Base-by-base conservation (phyloP, 2,113 vertebrate genomes). In the Sylvilagus bachmani region DNA sequence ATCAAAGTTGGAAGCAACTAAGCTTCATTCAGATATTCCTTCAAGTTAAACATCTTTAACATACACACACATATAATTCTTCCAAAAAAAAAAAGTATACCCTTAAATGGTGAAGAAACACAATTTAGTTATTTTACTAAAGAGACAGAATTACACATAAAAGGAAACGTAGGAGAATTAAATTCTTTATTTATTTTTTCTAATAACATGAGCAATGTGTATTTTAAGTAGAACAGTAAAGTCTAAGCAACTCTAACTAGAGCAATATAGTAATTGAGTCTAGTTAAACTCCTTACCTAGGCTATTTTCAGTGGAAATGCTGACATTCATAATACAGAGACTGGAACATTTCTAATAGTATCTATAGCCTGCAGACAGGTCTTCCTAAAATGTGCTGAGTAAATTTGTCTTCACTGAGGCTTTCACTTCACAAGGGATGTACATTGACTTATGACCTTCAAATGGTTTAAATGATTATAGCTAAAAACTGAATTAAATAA, bases 401-500 rank as follows among this genome's bases (percentile, higher is more conserved):
- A 96, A 83, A 61, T 33, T 49, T 90, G 31, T 95, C 17, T 84
- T 55, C 58, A 94, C 94, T 87, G 55, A 22, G 73, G 64, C 70
- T 90, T 91, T 82, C 27, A 22, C 49, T 97, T 97, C 79, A 93
- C 82, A 85, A 86, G 49, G 70, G 27, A 13, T 93, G 0, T 0
- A 87, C 6, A 5, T 29, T n/a, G 44, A 92, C 92, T 96, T 61
- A 80, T 12, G 5, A 62, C 11, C 38, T 97, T 97, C 74, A 92
- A 86, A 16, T 64, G 0, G 6, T 2, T 64, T 90, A 95, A 97
- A 58, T 69, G 38, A 61, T 86, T 96, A 21, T 78, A 89, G 67
- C 61, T 96, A 86, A 62, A 36, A 93, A 93, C 81, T 79, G 5
- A 96, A 93, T 95, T 89, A 96, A 83, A 49, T 81, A 90, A 77